A percentile compares a stretch with the other conserved stretches of the same genome.
Conservation (phyloP, 2,888 invertebrate genomes). For the Axea sp. region DNA sequence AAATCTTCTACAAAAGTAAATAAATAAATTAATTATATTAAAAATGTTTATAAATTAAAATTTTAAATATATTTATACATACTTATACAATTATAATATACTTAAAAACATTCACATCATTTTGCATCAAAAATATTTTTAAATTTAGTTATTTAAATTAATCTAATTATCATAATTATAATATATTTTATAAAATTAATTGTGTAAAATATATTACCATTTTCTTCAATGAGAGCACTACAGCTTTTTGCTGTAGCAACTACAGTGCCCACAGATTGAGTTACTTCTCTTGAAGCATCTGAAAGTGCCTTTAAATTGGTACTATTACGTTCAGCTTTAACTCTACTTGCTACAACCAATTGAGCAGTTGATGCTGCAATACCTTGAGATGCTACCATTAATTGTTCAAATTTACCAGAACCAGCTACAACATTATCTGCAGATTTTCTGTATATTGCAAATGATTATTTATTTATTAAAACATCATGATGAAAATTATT, state of each 20-base stretch:
- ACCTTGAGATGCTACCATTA: constrained; percentile 98
- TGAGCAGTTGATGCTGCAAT: constrained; percentile 98
- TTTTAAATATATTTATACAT: too few species aligned
- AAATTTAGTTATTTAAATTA: too few species aligned
- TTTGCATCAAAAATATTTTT: too few species aligned
- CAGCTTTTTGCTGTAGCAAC: constrained; percentile 97
- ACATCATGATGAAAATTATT: too few species aligned
- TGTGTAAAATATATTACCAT: constrained; percentile 80
- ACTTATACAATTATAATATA: too few species aligned
- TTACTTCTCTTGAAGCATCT: constrained; percentile 92
- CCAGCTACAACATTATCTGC: constrained; percentile 95
- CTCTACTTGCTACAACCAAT: constrained; percentile 96
- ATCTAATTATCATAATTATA: neutral
- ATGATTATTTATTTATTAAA: too few species aligned
- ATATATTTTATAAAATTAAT: neutral
- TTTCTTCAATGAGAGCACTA: constrained; percentile 90
- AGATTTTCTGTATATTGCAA: constrained; percentile 86
- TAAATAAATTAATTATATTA: constrained; percentile 2
- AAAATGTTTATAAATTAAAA: too few species aligned
- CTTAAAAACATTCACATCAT: too few species aligned
- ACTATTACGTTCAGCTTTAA: constrained; percentile 94
- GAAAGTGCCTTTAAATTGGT: constrained; percentile 89
- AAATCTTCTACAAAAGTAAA: constrained; percentile 85
- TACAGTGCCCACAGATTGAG: constrained; percentile 93
- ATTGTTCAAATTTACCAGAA: constrained; percentile 92